phyloP scores from a whole-genome alignment of 2,797 vertebrate genomes.

The Zenarchopterus dispar region DNA sequence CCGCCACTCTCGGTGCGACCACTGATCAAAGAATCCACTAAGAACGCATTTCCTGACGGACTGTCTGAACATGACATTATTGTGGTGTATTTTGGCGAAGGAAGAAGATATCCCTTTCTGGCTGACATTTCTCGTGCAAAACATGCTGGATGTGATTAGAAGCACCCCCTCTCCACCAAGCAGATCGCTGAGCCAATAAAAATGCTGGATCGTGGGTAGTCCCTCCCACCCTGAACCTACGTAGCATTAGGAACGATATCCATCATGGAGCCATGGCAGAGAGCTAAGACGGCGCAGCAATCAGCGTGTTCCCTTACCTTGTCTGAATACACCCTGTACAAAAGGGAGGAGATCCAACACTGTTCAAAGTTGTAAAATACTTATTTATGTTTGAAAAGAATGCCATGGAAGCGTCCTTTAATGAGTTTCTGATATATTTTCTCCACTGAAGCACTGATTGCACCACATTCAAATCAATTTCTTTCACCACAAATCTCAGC shows the following conservation, averaged over 20 bases:
- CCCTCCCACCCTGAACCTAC: slow-evolving; percentile 88
- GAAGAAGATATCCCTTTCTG: slow-evolving; percentile 98
- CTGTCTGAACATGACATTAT: slow-evolving; percentile 99
- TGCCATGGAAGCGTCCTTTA: not conserved
- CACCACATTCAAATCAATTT: slow-evolving; percentile 14
- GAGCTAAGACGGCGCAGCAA: slow-evolving; percentile 72
- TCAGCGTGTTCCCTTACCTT: slow-evolving; percentile 70
- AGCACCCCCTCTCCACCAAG: slow-evolving; percentile 88
- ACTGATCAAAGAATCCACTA: slow-evolving; percentile 98
- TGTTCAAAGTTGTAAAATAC: slow-evolving; percentile 35
- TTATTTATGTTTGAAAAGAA: not conserved
- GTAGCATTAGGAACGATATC: slow-evolving; percentile 82
- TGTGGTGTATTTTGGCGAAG: slow-evolving; percentile 98
- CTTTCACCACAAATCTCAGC: slow-evolving; percentile 15
- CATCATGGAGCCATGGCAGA: slow-evolving; percentile 83
- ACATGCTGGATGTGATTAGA: slow-evolving; percentile 99
- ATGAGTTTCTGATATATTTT: not conserved
- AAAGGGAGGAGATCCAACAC: slow-evolving; percentile 46
- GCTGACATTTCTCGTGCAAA: slow-evolving; percentile 99
- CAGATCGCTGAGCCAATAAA: slow-evolving; percentile 90
- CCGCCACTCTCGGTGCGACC: slow-evolving; percentile 89
- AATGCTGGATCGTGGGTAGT: slow-evolving; percentile 83
- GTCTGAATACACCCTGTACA: slow-evolving; percentile 60
- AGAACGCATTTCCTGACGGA: slow-evolving; percentile 96
- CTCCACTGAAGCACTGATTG: not conserved